Evolutionary conservation across 2,888 invertebrate genomes (phyloP).

Genomic region (Erebia aethiops): DNA sequence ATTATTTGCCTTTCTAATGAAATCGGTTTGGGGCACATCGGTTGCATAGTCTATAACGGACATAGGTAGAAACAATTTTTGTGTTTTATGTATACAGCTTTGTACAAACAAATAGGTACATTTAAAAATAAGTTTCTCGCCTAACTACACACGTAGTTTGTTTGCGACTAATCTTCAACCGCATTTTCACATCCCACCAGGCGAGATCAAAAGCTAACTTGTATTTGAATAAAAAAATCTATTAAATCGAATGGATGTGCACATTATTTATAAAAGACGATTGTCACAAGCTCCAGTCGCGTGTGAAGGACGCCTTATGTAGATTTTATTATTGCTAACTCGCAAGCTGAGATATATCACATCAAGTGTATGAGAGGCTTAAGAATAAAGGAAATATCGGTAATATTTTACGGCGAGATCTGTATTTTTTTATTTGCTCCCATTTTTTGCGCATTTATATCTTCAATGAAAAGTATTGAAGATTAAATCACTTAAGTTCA

Average conservation of each 20-base stretch:
- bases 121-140: no score
- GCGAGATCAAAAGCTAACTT: no score
- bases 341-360: conserved; percentile 8
- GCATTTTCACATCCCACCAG: no score
- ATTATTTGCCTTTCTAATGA: no score
- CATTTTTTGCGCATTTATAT: not conserved
- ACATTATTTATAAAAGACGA: conserved; percentile 60
- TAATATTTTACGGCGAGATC: conserved; percentile 1
- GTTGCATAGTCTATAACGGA: no score
- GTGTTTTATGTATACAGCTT: no score
- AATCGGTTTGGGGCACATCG: no score
- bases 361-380: conserved; percentile 8
- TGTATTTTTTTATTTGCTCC: not conserved
- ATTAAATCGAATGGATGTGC: conserved; percentile 49
- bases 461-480: not conserved
- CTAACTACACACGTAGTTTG: no score
- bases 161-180: no score
- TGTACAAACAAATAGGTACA: no score
- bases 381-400: conserved; percentile 17
- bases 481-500: not conserved
- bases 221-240: no score
- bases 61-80: no score
- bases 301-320: conserved; percentile 32
- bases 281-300: conserved; percentile 38
- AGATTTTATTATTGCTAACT: conserved; percentile 26